phyloP scores from a whole-genome alignment of 2,888 invertebrate genomes.

The Neoaliturus tenellus region DNA sequence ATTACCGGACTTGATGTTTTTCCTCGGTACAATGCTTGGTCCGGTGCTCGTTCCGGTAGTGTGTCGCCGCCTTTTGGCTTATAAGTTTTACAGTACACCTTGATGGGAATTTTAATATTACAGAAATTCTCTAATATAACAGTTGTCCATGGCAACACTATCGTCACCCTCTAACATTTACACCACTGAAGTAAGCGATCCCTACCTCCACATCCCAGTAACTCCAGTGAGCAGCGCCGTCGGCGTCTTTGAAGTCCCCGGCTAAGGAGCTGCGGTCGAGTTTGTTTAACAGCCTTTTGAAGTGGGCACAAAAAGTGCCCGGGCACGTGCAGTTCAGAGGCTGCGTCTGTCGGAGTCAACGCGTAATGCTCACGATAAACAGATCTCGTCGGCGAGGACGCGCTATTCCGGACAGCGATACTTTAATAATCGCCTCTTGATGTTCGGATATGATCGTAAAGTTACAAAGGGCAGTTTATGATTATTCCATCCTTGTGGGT shows the following conservation, averaged over 20 bases:
- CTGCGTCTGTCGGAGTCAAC: neutral
- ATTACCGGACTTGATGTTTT: too few relatives aligned
- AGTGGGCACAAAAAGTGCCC: conserved; percentile 10
- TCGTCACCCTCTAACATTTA: too few relatives aligned
- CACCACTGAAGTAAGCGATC: too few relatives aligned
- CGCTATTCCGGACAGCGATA: neutral
- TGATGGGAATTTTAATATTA: too few relatives aligned
- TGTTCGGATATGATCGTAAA: conserved; percentile 2
- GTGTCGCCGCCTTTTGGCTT: too few relatives aligned
- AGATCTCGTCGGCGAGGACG: neutral
- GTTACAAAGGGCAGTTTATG: neutral
- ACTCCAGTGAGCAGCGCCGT: neutral
- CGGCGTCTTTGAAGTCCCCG: neutral
- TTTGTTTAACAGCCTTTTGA: conserved; percentile 22
- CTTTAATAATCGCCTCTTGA: neutral
- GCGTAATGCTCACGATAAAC: neutral
- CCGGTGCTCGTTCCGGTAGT: too few relatives aligned
- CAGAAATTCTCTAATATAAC: too few relatives aligned
- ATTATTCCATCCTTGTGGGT: neutral
- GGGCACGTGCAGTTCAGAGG: conserved; percentile 9
- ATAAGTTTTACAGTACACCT: too few relatives aligned
- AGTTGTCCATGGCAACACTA: too few relatives aligned
- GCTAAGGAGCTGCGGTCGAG: conserved; percentile 2
- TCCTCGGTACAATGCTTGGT: too few relatives aligned
- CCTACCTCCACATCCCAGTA: neutral